phyloP scores from a whole-genome alignment of 2,888 invertebrate species.

The Apeira syringaria region DNA sequence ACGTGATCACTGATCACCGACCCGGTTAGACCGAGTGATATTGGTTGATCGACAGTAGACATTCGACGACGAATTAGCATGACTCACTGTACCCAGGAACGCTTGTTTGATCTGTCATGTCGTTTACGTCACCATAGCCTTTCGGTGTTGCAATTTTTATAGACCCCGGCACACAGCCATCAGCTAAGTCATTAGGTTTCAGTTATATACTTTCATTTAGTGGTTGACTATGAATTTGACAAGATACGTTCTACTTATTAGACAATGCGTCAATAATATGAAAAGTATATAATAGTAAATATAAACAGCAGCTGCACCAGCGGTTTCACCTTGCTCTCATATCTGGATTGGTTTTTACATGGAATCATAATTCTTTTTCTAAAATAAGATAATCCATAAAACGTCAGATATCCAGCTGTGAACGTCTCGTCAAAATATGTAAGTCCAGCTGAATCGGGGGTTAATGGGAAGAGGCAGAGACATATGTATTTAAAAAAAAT shows the following conservation, averaged over 20 bases:
- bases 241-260: neutral
- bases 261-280: too few species aligned
- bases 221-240: conserved; percentile 1
- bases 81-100: conserved; percentile 29
- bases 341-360: too few species aligned
- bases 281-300: too few species aligned
- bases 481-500: too few species aligned
- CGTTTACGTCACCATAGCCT: conserved; percentile 6
- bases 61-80: conserved; percentile 10
- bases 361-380: too few species aligned
- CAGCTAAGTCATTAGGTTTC: conserved; percentile 7
- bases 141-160: conserved; percentile 5
- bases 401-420: too few species aligned
- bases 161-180: neutral
- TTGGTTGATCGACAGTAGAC: conserved; percentile 15
- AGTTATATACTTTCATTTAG: conserved; percentile 6
- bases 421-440: too few species aligned
- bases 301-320: too few species aligned
- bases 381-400: too few species aligned
- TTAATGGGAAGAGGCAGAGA: too few species aligned
- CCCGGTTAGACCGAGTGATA: conserved; percentile 21
- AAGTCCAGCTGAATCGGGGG: too few species aligned
- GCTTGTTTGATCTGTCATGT: conserved; percentile 27
- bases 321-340: too few species aligned
- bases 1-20: conserved; percentile 23